phyloP scores from a whole-genome alignment of 1,140 invertebrate species.

The Pollicipes pollicipes region DNA sequence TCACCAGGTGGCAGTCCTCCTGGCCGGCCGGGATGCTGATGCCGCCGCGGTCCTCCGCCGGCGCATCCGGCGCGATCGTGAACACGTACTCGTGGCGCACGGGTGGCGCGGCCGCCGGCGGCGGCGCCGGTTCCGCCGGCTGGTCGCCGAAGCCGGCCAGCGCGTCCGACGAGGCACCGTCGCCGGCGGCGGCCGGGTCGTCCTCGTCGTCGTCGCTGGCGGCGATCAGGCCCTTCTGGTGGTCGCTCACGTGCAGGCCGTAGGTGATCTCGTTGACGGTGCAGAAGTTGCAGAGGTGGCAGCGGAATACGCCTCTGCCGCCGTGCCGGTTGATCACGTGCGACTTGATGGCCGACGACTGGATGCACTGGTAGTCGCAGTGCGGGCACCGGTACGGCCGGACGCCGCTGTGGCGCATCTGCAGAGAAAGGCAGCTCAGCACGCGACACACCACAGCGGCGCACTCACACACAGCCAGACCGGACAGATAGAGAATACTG shows the following conservation, averaged over 20 bases:
- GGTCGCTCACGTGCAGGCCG: constrained; percentile 26
- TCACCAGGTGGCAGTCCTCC: background rate
- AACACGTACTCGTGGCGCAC: background rate
- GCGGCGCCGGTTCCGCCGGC: too few relatives aligned
- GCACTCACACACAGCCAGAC: too few relatives aligned
- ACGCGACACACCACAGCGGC: too few relatives aligned
- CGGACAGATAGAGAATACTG: too few relatives aligned
- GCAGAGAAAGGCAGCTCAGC: too few relatives aligned
- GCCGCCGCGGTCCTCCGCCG: background rate
- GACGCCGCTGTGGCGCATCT: constrained; percentile 19
- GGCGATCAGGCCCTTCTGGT: constrained; percentile 20
- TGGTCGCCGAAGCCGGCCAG: too few relatives aligned
- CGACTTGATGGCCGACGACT: constrained; percentile 43
- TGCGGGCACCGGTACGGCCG: constrained; percentile 44
- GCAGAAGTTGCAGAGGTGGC: constrained; percentile 25
- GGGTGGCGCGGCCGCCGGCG: too few relatives aligned
- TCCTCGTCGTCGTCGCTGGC: background rate
- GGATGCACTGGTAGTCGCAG: constrained; percentile 49
- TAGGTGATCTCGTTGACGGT: constrained; percentile 26
- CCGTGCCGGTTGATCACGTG: constrained; percentile 34
- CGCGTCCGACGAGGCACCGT: background rate
- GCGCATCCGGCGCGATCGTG: background rate
- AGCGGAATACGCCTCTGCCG: constrained; percentile 26
- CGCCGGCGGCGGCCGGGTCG: background rate
- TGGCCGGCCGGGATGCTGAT: background rate